Base-by-base conservation (phyloP, 2,888 invertebrate genomes). In the Polia nebulosa region DNA sequence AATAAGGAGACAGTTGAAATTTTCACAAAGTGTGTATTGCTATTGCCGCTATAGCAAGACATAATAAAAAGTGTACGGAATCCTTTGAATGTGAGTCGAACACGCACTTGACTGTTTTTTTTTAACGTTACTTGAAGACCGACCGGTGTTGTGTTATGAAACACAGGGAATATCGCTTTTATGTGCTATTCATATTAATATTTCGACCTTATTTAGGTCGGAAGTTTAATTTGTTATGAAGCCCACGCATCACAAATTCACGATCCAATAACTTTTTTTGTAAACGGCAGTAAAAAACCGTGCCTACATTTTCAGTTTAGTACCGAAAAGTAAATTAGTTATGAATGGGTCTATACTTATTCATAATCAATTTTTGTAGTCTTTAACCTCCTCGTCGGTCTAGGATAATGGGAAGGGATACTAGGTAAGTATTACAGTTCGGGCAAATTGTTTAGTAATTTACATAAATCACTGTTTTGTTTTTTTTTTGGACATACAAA, bases 181-280 rank as follows among this genome's bases (percentile, higher is more conserved):
- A 36, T 11, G 20, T 6, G 15, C 7, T 55, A 41, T 70, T 25
- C 20, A 66, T 49, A 76, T 67, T 67, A 20, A 55, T 45, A 51
- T 15, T 17, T 36, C 17, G 41, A 44, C 53, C 27, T 55, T 41
- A 65, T 74, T 55, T 17, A 32, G 9, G 44, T 17, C 51, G 67
- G 36, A 44, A 55, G 27, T 66, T 66, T 36, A 66, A 75, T 71
- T 75, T 51, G 34, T 36, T 67, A 41, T 49, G 49, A 36, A 51
- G 29, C 55, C 29, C 36, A 55, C 55, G 55, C 76, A 75, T 75
- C 41, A 67, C 15, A 67, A 36, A 75, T 71, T 75, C 55, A 75
- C 41, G 20, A 67, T 22, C 55, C 78, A 56, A 71, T 73, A 52
- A 51, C 69, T 29, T 76, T 51, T n/a, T 75, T 49, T 56, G 25